phyloP scores from a whole-genome alignment of 2,888 invertebrate species.

The Poecilus cupreus region DNA sequence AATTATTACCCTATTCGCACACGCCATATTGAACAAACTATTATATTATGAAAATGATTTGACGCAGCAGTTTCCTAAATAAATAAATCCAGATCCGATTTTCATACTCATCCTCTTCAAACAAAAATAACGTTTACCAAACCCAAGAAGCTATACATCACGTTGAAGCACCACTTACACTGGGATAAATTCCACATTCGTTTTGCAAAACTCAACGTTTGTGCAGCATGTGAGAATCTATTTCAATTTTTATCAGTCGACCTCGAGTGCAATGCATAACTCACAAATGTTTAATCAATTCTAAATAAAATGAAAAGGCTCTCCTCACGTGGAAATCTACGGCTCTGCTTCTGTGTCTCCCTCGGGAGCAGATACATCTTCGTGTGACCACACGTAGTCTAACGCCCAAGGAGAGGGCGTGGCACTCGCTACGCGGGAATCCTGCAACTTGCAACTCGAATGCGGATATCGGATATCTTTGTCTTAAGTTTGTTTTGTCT shows the following conservation, averaged over 20 bases:
- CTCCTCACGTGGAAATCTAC: too few species aligned
- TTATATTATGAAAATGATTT: too few species aligned
- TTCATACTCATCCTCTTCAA: conserved; percentile 23
- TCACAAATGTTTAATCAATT: conserved; percentile 9
- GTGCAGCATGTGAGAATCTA: conserved; percentile 24
- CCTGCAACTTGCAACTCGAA: neutral
- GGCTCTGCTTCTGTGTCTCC: neutral
- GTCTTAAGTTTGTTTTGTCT: neutral
- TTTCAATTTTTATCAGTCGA: conserved; percentile 11
- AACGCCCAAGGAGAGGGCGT: neutral
- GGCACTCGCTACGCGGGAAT: neutral
- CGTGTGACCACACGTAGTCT: neutral
- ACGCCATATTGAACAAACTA: too few species aligned
- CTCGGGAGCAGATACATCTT: neutral
- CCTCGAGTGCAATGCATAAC: neutral
- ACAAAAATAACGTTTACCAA: conserved; percentile 25
- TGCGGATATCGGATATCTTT: neutral
- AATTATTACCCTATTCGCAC: too few species aligned
- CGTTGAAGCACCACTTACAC: neutral
- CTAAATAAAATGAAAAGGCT: neutral
- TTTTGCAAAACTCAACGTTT: neutral
- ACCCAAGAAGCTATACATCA: neutral
- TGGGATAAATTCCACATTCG: conserved; percentile 1
- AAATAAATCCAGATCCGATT: conserved; percentile 32
- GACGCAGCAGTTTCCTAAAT: neutral